Evolutionary conservation across 2,888 invertebrate genomes (phyloP).

Genomic region (Drosophila koepferae): DNA sequence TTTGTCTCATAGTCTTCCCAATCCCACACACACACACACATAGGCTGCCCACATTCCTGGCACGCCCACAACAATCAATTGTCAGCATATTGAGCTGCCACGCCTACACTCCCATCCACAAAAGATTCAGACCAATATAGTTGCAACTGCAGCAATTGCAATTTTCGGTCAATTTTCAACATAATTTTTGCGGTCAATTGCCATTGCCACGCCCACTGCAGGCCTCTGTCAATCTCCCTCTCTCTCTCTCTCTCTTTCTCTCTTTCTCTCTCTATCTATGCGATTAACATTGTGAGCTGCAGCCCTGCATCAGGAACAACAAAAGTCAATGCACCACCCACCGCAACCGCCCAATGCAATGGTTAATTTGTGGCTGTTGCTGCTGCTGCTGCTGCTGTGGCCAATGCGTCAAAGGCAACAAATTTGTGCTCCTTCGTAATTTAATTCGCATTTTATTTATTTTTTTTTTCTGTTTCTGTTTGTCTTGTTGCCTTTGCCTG

Average conservation of each 20-base stretch:
- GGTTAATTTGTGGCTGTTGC: slow-evolving; percentile 51
- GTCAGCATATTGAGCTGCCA: slow-evolving; percentile 22
- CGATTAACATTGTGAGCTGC: slow-evolving; percentile 67
- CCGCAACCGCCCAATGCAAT: slow-evolving; percentile 12
- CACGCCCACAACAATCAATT: slow-evolving; percentile 48
- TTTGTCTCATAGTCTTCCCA: slow-evolving; percentile 12
- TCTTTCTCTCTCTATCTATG: slow-evolving; percentile 21
- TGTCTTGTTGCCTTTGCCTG: slow-evolving; percentile 22
- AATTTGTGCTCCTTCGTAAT: slow-evolving; percentile 27
- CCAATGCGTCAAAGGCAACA: slow-evolving; percentile 53
- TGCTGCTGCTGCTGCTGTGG: slow-evolving; percentile 22
- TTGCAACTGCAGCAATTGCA: slow-evolving; percentile 68
- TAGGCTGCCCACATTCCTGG: not conserved
- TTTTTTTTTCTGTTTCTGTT: slow-evolving; percentile 15
- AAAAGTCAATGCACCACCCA: slow-evolving; percentile 36
- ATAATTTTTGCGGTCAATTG: slow-evolving; percentile 71
- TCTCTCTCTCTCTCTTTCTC: not conserved
- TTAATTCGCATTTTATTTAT: slow-evolving; percentile 14
- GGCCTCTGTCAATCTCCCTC: slow-evolving; percentile 18
- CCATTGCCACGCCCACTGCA: slow-evolving; percentile 32
- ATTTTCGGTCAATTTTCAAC: slow-evolving; percentile 73
- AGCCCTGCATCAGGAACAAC: slow-evolving; percentile 21
- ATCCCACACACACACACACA: not conserved
- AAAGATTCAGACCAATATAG: slow-evolving; percentile 8
- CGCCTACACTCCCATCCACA: slow-evolving; percentile 27